Conservation (phyloP, 1,140 invertebrate species). For the Pomacea maculata region DNA sequence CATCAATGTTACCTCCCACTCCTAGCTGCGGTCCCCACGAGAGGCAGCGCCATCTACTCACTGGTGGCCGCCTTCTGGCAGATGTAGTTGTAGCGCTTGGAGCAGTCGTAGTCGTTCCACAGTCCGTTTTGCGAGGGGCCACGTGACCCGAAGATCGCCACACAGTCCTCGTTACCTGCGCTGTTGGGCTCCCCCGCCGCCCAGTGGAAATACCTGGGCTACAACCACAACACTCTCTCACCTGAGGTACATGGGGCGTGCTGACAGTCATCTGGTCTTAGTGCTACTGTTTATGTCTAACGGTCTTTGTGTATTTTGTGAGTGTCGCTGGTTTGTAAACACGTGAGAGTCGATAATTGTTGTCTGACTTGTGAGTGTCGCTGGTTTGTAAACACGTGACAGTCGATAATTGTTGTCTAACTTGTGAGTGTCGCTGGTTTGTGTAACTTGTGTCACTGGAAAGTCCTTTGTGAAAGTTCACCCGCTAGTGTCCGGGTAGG, state of each 20-base stretch:
- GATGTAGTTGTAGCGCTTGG: slow-evolving; percentile 18
- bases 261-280: no score
- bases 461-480: no score
- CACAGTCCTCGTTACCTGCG: slow-evolving; percentile 33
- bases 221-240: background rate
- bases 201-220: slow-evolving; percentile 32
- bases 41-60: slow-evolving; percentile 13
- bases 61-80: slow-evolving; percentile 33
- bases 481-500: no score
- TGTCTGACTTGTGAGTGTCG: no score
- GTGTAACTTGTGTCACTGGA: no score
- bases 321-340: no score
- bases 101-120: slow-evolving; percentile 37
- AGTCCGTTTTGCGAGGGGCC: slow-evolving; percentile 20
- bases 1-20: no score
- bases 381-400: background rate
- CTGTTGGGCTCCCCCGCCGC: slow-evolving; percentile 29
- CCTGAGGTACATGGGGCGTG: no score
- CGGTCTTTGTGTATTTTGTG: no score
- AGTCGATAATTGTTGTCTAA: background rate
- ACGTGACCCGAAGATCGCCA: slow-evolving; percentile 21
- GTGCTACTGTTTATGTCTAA: no score
- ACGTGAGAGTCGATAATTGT: no score
- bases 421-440: background rate
- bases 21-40: no score